Base-by-base conservation (phyloP, 2,797 vertebrate genomes). In the Scolopax rusticola region DNA sequence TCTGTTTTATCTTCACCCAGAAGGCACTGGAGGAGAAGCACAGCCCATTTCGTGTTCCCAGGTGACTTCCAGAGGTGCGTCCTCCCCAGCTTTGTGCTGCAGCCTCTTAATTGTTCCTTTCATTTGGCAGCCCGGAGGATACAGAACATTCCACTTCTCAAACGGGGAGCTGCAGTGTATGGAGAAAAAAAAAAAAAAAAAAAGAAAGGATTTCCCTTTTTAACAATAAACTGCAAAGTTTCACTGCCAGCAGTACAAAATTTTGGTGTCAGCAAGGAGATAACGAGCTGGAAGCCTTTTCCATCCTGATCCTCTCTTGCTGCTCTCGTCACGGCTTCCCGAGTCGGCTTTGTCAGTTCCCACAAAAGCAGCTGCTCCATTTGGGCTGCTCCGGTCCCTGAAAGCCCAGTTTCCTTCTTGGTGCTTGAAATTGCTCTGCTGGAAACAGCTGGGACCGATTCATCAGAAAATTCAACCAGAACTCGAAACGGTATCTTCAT, bases 361-460 rank as follows among this genome's bases (percentile, higher is more conserved):
- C 61, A 69, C 80, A 68, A 71, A 40, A 68, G 77, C n/a, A 1
- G 25, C 90, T 40, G 76, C 68, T 88, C 53, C 33, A 23, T 71
- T 94, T 92, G 71, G 82, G 84, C 95, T 94, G 79, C 82, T 94
- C 89, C 79, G 65, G 40, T 40, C 69, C 9, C 75, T 10, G 61
- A 87, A 84, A 94, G 48, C 60, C 87, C 5, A 1, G 4, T 93
- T 95, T 94, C 88, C 87, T 92, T 61, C 95, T 77, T 23, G 32
- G 23, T 92, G 89, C 33, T 79, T 92, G 90, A 65, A 92, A 86
- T 41, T 25, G 61, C 92, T 77, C 81, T 86, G 77, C 83, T 87
- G 33, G n/a, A 71, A 95, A 79, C 89, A 97, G 91, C 94, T 89
- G 85, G 93, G 89, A 95, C 82, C n/a, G 85, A 89, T 93, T 94